These are phyloP conservation scores for Lottia gigantea DNA, from an alignment of 2,888 invertebrate genomes.

Conservation along the genomic window DNA sequence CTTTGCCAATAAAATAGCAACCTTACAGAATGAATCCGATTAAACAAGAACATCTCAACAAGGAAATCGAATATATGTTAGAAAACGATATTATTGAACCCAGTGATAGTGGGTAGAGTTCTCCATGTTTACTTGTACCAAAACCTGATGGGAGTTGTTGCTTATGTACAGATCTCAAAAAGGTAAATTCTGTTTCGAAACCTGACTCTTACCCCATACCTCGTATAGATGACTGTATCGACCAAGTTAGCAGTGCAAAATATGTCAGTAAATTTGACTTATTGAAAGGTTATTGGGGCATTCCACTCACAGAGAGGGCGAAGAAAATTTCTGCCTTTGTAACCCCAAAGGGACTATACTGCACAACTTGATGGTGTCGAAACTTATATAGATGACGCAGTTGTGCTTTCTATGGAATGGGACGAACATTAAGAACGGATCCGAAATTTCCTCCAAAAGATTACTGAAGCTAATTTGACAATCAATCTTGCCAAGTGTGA, in stretches of 20 bases:
- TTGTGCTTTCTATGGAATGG: conserved; percentile 22
- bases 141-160: conserved; percentile 30
- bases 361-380: conserved; percentile 23
- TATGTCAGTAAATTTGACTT: conserved; percentile 42
- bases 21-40: conserved; percentile 20
- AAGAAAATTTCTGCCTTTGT: conserved; percentile 39
- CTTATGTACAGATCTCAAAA: conserved; percentile 38
- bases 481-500: conserved; percentile 24
- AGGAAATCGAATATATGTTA: conserved; percentile 37
- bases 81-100: conserved; percentile 43
- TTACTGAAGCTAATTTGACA: conserved; percentile 19
- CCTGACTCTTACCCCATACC: conserved; percentile 40
- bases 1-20: conserved; percentile 22
- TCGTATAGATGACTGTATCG: conserved; percentile 42
- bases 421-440: conserved; percentile 22
- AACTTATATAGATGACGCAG: conserved; percentile 34
- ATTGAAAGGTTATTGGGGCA: conserved; percentile 33
- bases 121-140: conserved; percentile 37
- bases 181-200: conserved; percentile 40
- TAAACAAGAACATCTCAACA: conserved; percentile 20
- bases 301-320: conserved; percentile 34
- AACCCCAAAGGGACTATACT: conserved; percentile 27
- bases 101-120: conserved; percentile 37
- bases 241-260: conserved; percentile 35
- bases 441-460: conserved; percentile 14